Evolutionary conservation across 2,113 vertebrate species (phyloP), one percentile per base, ranked within the genome.

Genomic region (Platysteira castanea): DNA sequence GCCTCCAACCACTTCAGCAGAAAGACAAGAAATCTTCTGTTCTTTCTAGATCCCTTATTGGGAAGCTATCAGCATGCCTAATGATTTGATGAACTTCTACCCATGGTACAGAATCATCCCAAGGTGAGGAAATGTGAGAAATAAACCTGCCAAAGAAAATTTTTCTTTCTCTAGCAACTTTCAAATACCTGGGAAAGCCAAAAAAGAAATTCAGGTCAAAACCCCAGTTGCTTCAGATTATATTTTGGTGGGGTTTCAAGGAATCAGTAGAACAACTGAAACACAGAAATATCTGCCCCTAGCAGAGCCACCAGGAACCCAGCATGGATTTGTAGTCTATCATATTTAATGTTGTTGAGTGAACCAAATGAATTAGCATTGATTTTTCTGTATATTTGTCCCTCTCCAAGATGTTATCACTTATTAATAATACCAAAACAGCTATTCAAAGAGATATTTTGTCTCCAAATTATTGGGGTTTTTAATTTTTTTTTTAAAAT

Each of bases 361-460:
- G 76, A 86, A 60, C 39, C 80, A 93, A 93, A 92, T 56, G 68
- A 90, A 96, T 91, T 88, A 92, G 37, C 61, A 91, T 96, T 71
- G 84, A 93, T 96, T 96, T 96, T 90, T 91, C 84, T 46, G 53
- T 75, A 64, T 77, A 77, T 90, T 84, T 95, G 52, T 87, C 35
- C 37, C 26, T 92, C 2, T 17, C 42, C 68, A 88, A 96, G 82
- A 94, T 27, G 64, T 89, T 86, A 96, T 85, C 47, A 84, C 76
- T 78, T 88, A 67, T 77, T 90, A 96, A 86, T 86, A 86, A 95
- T 77, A 75, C 1, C 10, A 68, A 41, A 91, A 59, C 14, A 63
- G 22, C 19, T 79, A 28, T 82, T 91, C 21, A 50, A 73, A 79
- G 54, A 88, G 18, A 17, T 21, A 47, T 27, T 67, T 46, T 67